A percentile compares a stretch with the other conserved stretches of the same genome.
Evolutionary conservation across 1,140 invertebrate genomes (phyloP).

Genomic region (Centruroides sculpturatus): DNA sequence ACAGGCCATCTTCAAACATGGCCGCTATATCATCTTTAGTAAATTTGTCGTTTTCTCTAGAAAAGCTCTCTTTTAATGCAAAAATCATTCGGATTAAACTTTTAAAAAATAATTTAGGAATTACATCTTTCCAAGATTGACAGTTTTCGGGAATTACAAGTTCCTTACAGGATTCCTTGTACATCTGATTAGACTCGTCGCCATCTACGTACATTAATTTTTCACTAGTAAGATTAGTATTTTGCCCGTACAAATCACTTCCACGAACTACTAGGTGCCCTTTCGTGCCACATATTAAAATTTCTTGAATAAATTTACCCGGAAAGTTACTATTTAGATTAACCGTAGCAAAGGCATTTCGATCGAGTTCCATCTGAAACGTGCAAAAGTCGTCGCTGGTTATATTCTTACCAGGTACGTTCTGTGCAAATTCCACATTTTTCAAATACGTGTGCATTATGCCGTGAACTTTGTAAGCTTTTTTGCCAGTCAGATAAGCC

Average conservation of each 20-base stretch:
- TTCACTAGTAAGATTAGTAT: conserved; percentile 28
- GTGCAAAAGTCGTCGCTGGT: conserved; percentile 87
- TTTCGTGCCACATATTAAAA: conserved; percentile 35
- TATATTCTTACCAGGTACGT: conserved; percentile 45
- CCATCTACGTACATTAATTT: conserved; percentile 55
- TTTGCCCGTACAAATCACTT: conserved; percentile 35
- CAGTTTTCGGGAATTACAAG: conserved; percentile 25
- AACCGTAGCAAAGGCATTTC: conserved; percentile 66
- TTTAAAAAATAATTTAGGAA: conserved; percentile 74
- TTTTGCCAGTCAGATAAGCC: conserved; percentile 63
- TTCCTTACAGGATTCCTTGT: no score
- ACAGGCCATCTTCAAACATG: conserved; percentile 88
- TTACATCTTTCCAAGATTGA: conserved; percentile 12
- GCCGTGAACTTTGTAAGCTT: conserved; percentile 71
- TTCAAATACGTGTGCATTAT: conserved; percentile 76
- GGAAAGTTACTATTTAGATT: conserved; percentile 64
- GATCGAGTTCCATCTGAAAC: conserved; percentile 85
- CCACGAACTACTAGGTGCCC: conserved; percentile 34
- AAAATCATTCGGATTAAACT: conserved; percentile 80
- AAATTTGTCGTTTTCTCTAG: conserved; percentile 19
- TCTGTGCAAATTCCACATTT: conserved; percentile 5
- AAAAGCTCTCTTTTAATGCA: conserved; percentile 76
- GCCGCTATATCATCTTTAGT: conserved; percentile 49
- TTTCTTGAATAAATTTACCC: conserved; percentile 37
- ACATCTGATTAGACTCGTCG: conserved; percentile 48